These are phyloP conservation scores for Amazonetta brasiliensis DNA, from an alignment of 2,797 vertebrate genomes.

Conservation along the genomic window DNA sequence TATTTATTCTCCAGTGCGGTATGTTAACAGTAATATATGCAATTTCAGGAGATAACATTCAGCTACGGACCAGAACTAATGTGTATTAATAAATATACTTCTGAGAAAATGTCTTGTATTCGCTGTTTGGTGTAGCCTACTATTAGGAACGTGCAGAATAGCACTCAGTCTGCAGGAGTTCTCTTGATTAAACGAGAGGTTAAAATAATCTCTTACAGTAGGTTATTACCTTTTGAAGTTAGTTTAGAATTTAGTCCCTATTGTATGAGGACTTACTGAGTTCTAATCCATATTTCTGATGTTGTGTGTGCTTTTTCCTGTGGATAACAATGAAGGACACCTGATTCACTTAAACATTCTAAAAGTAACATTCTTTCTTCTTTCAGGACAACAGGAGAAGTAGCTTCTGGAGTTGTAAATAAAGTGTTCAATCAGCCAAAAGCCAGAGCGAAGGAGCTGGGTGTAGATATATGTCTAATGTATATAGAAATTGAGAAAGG, in stretches of 20 bases:
- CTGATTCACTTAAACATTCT: not conserved
- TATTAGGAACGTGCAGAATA: not conserved
- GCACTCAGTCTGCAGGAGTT: not conserved
- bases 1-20: not conserved
- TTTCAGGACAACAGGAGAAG: slow-evolving; percentile 93
- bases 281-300: not conserved
- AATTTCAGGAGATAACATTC: not conserved
- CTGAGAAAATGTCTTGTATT: not conserved
- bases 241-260: not conserved
- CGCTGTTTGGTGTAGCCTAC: not conserved
- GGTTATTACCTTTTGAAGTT: not conserved
- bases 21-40: not conserved
- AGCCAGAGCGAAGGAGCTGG: slow-evolving; percentile 94
- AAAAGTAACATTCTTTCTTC: not conserved
- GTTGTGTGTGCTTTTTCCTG: not conserved
- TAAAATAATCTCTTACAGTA: not conserved
- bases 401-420: slow-evolving; percentile 94
- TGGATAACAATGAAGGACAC: not conserved
- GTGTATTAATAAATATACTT: not conserved
- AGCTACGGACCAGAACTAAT: not conserved
- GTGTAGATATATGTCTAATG: slow-evolving; percentile 94
- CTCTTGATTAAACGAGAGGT: not conserved
- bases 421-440: slow-evolving; percentile 99
- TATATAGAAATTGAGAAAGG: slow-evolving; percentile 96
- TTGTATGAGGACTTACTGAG: not conserved